Conservation (phyloP, 2,888 invertebrate species). For the Eupithecia inturbata region DNA sequence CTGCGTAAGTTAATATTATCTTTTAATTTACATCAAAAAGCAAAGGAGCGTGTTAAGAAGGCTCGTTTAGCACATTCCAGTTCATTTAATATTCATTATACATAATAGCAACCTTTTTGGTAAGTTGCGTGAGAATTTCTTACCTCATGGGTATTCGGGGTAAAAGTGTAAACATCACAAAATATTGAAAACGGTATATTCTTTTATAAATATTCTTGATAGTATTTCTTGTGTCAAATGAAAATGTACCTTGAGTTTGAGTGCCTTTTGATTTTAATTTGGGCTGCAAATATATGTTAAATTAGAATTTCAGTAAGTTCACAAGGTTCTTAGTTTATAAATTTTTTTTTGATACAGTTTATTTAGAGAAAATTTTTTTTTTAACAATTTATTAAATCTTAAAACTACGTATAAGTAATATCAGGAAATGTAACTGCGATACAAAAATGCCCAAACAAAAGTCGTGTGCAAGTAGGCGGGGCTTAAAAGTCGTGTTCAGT, state of each 20-base stretch:
- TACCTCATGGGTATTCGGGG: slow-evolving; percentile 20
- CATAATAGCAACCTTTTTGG: slow-evolving; percentile 23
- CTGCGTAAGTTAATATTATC: neutral
- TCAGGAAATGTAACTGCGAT: no score
- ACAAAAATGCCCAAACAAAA: no score
- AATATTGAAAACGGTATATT: slow-evolving; percentile 5
- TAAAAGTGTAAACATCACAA: slow-evolving; percentile 20
- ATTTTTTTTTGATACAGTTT: neutral
- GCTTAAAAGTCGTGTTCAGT: no score
- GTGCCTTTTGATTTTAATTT: neutral
- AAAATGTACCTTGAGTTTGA: neutral
- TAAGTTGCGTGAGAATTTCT: slow-evolving; percentile 23
- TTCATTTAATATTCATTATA: slow-evolving; percentile 30
- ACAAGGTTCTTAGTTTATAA: neutral
- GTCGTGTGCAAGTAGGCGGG: no score
- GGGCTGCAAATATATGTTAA: neutral
- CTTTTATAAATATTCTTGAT: neutral
- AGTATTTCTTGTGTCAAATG: neutral
- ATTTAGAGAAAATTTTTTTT: neutral
- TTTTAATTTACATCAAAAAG: neutral
- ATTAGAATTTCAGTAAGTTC: neutral
- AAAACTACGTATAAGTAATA: no score
- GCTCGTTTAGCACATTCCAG: slow-evolving; percentile 15
- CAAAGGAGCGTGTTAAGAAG: slow-evolving; percentile 12
- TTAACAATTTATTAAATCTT: no score